Conservation (phyloP, 2,113 vertebrate species). For the Daboia siamensis region DNA sequence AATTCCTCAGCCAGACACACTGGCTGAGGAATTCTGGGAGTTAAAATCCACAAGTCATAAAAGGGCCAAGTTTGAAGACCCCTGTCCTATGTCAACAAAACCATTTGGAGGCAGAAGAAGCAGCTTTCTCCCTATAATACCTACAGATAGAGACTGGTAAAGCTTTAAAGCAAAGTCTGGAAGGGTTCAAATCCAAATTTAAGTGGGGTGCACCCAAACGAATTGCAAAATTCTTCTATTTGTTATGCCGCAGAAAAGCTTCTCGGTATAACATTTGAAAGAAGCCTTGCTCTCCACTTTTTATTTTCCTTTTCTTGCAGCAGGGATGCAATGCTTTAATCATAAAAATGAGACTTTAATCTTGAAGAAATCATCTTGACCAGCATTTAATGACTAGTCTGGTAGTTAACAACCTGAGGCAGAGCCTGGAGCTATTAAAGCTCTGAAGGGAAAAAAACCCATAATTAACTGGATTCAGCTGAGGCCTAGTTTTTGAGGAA, state of each 20-base stretch:
- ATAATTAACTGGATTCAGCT: slow-evolving; percentile 29
- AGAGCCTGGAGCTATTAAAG: slow-evolving; percentile 27
- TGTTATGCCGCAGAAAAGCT: neutral
- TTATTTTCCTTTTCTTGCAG: neutral
- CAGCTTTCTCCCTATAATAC: neutral
- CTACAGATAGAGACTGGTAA: neutral
- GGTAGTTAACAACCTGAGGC: slow-evolving; percentile 33
- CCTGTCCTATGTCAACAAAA: too few relatives aligned
- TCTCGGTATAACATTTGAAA: neutral
- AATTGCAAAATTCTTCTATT: neutral
- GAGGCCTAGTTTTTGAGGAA: slow-evolving; percentile 25
- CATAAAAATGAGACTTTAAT: slow-evolving; percentile 10
- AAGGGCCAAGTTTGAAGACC: too few relatives aligned
- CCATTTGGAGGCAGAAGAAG: neutral
- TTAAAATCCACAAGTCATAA: too few relatives aligned
- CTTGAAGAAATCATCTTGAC: slow-evolving; percentile 50
- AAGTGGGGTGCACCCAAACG: neutral
- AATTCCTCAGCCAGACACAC: too few relatives aligned
- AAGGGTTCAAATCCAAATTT: neutral
- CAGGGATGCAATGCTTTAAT: slow-evolving; percentile 12
- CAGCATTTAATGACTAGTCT: slow-evolving; percentile 35
- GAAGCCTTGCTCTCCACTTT: neutral
- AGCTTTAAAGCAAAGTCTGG: neutral
- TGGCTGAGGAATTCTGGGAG: too few relatives aligned
- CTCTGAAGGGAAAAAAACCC: neutral